A percentile compares a stretch with the other conserved stretches of the same genome.
These are phyloP conservation scores for Zeuzera pyrina DNA, from an alignment of 2,888 invertebrate genomes.

Conservation along the genomic window DNA sequence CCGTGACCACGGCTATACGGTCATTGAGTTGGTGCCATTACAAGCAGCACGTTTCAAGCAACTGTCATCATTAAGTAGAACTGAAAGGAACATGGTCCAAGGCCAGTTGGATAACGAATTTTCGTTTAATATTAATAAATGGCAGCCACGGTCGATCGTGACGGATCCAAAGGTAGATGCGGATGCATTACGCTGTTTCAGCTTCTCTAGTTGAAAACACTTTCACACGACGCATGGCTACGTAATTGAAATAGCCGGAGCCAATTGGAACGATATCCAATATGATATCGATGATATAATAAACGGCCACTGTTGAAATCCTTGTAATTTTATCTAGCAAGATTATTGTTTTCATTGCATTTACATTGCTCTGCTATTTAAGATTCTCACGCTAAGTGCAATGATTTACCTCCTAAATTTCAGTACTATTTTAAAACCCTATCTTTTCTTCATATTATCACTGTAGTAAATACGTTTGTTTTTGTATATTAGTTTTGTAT, in stretches of 20 bases:
- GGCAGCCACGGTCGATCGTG: slow-evolving; percentile 58
- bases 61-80: slow-evolving; percentile 68
- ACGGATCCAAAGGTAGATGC: slow-evolving; percentile 49
- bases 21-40: slow-evolving; percentile 48
- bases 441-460: no score
- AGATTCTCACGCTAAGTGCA: no score
- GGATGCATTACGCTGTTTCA: slow-evolving; percentile 41
- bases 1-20: slow-evolving; percentile 35
- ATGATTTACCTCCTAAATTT: no score
- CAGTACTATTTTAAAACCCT: no score
- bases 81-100: slow-evolving; percentile 65
- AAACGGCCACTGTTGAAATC: no score
- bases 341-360: no score
- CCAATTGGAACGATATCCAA: background rate
- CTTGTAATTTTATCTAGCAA: no score
- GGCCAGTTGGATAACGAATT: slow-evolving; percentile 70
- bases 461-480: no score
- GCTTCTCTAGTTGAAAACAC: slow-evolving; percentile 34
- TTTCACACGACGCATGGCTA: slow-evolving; percentile 36
- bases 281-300: background rate
- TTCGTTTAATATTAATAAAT: slow-evolving; percentile 69
- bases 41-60: slow-evolving; percentile 55
- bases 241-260: background rate
- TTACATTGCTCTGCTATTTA: no score
- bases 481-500: no score